These are phyloP conservation scores for Dromococcyx pavoninus DNA, from an alignment of 2,797 vertebrate species.

Conservation along the genomic window DNA sequence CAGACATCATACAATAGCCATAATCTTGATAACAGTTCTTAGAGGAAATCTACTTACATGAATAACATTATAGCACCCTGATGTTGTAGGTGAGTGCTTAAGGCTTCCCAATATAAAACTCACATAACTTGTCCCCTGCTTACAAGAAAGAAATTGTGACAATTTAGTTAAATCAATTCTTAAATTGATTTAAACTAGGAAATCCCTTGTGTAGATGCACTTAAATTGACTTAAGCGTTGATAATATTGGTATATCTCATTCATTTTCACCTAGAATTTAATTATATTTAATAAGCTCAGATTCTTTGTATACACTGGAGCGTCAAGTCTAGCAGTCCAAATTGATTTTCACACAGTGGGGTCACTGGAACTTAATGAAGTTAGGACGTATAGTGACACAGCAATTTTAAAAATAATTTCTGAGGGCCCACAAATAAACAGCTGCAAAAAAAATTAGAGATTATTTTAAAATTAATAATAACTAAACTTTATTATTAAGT, in stretches of 20 bases:
- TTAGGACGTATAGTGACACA: not conserved
- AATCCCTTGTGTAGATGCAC: not conserved
- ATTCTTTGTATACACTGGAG: not conserved
- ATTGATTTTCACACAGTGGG: not conserved
- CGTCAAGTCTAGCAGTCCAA: not conserved
- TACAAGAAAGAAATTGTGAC: not conserved
- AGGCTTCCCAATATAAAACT: not conserved
- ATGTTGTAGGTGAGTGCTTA: not conserved
- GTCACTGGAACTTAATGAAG: not conserved
- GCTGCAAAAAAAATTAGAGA: not conserved
- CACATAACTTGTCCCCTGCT: not conserved
- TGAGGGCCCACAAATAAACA: not conserved
- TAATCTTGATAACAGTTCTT: not conserved
- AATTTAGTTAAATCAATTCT: conserved; percentile 28
- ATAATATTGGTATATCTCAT: conserved; percentile 19
- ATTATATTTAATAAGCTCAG: conserved; percentile 10
- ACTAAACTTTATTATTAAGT: not conserved
- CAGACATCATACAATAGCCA: not conserved
- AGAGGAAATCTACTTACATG: not conserved
- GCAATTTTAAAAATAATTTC: conserved; percentile 2
- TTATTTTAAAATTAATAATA: not conserved
- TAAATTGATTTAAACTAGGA: conserved; percentile 44
- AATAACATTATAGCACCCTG: not conserved
- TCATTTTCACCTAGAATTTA: conserved; percentile 36
- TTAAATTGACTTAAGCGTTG: conserved; percentile 18